A percentile compares a stretch with the other conserved stretches of the same genome.
Conservation (phyloP, 1,140 invertebrate species). For the Pseudomyrmex flavicornis region DNA sequence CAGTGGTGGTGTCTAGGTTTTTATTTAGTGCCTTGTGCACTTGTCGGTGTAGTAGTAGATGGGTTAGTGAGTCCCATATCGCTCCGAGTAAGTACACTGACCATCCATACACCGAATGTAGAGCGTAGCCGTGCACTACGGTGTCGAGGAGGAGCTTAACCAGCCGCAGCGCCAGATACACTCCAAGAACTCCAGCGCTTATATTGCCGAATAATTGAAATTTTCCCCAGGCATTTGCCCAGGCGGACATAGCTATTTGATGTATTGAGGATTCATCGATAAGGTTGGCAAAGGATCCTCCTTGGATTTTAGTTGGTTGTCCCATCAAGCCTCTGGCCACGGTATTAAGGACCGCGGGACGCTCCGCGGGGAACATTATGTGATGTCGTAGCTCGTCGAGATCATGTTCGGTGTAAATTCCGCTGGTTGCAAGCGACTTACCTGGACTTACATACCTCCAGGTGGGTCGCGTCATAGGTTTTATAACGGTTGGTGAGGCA, state of each 20-base stretch:
- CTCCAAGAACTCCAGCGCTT: neutral
- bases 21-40: neutral
- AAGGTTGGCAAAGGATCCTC: neutral
- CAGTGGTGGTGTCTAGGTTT: no score
- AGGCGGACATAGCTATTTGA: neutral
- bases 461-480: neutral
- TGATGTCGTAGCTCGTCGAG: no score
- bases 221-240: neutral
- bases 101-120: neutral
- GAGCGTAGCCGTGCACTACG: neutral
- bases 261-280: neutral
- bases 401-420: no score
- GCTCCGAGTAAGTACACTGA: neutral
- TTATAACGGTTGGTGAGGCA: neutral
- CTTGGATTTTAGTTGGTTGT: neutral
- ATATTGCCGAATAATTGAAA: neutral
- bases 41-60: neutral
- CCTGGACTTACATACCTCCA: no score
- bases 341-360: no score
- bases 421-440: no score
- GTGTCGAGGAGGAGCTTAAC: neutral
- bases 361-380: no score
- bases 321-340: neutral
- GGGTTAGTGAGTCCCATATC: neutral
- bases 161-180: neutral